phyloP scores from a whole-genome alignment of 2,888 invertebrate genomes.

The Cheilosia impressa region DNA sequence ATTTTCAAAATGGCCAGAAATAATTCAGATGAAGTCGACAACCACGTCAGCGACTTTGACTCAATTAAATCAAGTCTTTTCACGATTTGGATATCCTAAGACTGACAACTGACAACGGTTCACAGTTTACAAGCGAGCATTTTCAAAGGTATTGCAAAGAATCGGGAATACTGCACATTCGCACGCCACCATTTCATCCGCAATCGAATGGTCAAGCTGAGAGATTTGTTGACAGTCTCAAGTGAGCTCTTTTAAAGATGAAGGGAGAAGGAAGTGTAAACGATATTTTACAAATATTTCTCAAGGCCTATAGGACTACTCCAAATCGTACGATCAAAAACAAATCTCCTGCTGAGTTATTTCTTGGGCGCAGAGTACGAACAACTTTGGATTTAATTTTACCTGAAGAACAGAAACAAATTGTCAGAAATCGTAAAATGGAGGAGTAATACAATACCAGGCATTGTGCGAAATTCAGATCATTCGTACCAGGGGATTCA shows the following conservation, averaged over 20 bases:
- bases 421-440: not conserved
- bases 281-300: not conserved
- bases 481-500: not conserved
- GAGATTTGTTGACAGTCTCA: not conserved
- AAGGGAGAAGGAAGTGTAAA: not conserved
- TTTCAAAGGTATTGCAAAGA: not conserved
- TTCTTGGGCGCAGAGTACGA: not conserved
- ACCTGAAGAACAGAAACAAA: not conserved
- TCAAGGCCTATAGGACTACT: not conserved
- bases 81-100: not conserved
- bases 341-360: not conserved
- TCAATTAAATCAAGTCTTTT: not conserved
- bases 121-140: not conserved
- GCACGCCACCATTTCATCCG: not conserved
- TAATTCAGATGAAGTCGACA: not conserved
- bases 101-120: not conserved
- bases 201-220: not conserved
- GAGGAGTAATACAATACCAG: not conserved
- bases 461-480: not conserved
- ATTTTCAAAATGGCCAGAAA: not conserved
- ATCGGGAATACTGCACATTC: not conserved
- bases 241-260: not conserved
- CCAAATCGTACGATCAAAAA: not conserved
- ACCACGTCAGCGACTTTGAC: not conserved
- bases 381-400: not conserved